These are phyloP conservation scores for Turritopsis rubra DNA, from an alignment of 30 jellyfish, hydroid and myxozoan genomes.

Conservation along the genomic window DNA sequence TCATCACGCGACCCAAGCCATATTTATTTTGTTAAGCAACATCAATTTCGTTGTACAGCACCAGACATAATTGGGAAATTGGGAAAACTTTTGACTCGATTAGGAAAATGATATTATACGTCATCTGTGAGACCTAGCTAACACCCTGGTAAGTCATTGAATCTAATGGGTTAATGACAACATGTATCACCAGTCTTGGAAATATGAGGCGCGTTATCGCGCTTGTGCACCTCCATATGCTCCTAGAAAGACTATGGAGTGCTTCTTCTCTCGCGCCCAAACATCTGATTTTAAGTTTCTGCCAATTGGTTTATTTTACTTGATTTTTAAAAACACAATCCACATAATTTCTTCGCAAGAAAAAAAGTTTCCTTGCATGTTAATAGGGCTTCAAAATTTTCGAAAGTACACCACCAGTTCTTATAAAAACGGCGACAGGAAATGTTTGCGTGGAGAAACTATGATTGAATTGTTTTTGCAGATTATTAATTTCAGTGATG, in stretches of 20 bases:
- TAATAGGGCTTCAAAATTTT: background rate
- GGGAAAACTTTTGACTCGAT: too few species aligned
- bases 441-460: background rate
- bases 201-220: background rate
- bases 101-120: too few species aligned
- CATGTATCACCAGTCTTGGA: background rate
- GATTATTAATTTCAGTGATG: background rate
- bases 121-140: too few species aligned
- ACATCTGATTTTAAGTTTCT: background rate
- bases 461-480: background rate
- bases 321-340: too few species aligned
- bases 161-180: too few species aligned
- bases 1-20: background rate
- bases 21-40: background rate
- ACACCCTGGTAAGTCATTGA: too few species aligned
- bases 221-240: background rate
- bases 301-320: too few species aligned
- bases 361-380: background rate
- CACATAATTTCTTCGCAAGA: background rate
- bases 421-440: background rate
- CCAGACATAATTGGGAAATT: too few species aligned
- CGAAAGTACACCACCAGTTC: background rate
- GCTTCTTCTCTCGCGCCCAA: background rate
- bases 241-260: background rate
- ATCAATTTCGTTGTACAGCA: background rate